phyloP scores from a whole-genome alignment of 2,888 invertebrate species.

The Tetrapedia diversipes region DNA sequence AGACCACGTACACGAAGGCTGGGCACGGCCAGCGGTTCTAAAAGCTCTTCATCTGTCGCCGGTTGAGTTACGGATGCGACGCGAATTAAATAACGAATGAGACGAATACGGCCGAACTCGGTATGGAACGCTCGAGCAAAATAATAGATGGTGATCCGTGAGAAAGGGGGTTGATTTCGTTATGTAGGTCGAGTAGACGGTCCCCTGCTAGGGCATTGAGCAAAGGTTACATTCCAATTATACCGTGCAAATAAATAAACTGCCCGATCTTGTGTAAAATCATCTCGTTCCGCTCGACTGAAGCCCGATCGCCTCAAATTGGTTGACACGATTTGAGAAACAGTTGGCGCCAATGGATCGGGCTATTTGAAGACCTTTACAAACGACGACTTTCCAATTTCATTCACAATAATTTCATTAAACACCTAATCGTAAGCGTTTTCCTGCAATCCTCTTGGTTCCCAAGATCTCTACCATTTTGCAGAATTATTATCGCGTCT shows the following conservation, averaged over 20 bases:
- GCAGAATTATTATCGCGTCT: no score
- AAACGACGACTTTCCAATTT: no score
- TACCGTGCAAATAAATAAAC: slow-evolving; percentile 72
- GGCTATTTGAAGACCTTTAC: no score
- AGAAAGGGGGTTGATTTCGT: slow-evolving; percentile 61
- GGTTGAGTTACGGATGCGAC: background rate
- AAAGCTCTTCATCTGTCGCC: slow-evolving; percentile 26
- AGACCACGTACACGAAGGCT: slow-evolving; percentile 17
- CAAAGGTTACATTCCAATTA: slow-evolving; percentile 79
- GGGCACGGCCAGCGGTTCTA: slow-evolving; percentile 7
- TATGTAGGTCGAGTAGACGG: slow-evolving; percentile 72
- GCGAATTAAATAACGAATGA: slow-evolving; percentile 57
- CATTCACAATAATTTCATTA: no score
- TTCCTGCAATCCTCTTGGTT: no score
- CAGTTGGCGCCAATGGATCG: no score
- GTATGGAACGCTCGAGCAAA: slow-evolving; percentile 22
- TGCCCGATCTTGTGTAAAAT: slow-evolving; percentile 46
- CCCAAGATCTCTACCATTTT: no score
- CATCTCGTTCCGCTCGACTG: no score
- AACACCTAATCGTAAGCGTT: no score
- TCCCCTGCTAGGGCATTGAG: slow-evolving; percentile 67
- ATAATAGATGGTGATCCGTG: slow-evolving; percentile 36
- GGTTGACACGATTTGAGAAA: no score
- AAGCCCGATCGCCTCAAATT: no score
- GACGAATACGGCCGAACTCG: slow-evolving; percentile 21